phyloP scores from a whole-genome alignment of 2,888 invertebrate genomes.

The Colostygia pectinataria region DNA sequence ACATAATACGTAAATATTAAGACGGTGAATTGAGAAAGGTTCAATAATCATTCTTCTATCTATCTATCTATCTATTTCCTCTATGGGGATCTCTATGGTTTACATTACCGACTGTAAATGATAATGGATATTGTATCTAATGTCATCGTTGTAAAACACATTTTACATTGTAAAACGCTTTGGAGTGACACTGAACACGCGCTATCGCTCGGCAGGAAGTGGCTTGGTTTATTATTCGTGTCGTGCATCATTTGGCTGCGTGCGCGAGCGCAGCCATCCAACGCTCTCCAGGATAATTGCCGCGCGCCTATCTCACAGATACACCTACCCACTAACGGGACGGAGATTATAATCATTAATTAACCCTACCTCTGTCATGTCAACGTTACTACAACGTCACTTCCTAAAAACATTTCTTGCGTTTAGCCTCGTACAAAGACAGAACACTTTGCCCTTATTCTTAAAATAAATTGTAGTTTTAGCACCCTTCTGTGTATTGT shows the following conservation, averaged over 20 bases:
- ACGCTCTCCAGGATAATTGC: constrained; percentile 66
- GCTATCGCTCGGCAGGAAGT: constrained; percentile 80
- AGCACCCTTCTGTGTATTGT: too few relatives aligned
- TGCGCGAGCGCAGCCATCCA: constrained; percentile 57
- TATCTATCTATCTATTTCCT: too few relatives aligned
- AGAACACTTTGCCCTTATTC: too few relatives aligned
- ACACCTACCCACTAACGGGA: constrained; percentile 67
- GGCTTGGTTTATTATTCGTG: constrained; percentile 81
- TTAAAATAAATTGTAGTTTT: too few relatives aligned
- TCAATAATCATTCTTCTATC: too few relatives aligned
- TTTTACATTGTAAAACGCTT: constrained; percentile 2
- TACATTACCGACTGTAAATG: background rate
- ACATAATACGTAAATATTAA: too few relatives aligned
- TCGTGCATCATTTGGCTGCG: constrained; percentile 75
- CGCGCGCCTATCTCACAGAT: constrained; percentile 40
- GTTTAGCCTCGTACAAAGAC: too few relatives aligned
- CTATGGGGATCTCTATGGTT: background rate
- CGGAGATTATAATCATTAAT: constrained; percentile 67
- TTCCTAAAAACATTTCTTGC: constrained; percentile 18
- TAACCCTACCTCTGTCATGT: constrained; percentile 57
- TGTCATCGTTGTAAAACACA: background rate
- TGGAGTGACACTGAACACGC: constrained; percentile 36
- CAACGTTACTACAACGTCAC: constrained; percentile 44
- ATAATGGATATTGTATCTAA: background rate
- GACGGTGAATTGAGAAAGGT: background rate